Percentiles rank a stretch among this genome's conserved stretches.
These are phyloP conservation scores for Bimastos eiseni DNA, from an alignment of 2,888 invertebrate genomes.

Conservation along the genomic window DNA sequence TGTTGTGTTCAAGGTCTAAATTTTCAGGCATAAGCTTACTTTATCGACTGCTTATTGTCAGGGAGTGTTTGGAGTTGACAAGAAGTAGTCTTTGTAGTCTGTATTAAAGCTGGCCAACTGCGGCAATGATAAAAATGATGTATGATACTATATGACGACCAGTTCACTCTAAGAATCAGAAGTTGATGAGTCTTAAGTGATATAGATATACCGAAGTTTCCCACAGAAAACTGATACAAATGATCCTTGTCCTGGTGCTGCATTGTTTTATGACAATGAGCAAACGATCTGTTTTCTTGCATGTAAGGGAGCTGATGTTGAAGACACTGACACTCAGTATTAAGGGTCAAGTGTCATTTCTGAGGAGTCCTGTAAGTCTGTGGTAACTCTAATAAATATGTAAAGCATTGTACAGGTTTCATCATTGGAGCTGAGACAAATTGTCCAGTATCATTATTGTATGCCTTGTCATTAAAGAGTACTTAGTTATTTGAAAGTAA, in stretches of 20 bases:
- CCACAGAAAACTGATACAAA: neutral
- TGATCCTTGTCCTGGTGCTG: neutral
- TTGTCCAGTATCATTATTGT: too few relatives aligned
- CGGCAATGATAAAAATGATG: neutral
- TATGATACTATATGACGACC: neutral
- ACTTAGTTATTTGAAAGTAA: too few relatives aligned
- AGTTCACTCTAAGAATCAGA: neutral
- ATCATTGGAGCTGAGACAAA: too few relatives aligned
- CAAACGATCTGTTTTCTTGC: neutral
- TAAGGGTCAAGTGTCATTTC: too few relatives aligned
- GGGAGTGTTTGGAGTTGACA: neutral
- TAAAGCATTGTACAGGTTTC: too few relatives aligned
- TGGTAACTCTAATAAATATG: too few relatives aligned
- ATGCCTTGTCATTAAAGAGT: too few relatives aligned
- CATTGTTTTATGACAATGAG: neutral
- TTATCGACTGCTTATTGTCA: neutral
- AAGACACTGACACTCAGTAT: neutral
- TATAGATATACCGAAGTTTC: neutral
- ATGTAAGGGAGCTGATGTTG: neutral
- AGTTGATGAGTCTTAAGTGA: neutral
- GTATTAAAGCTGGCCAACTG: neutral
- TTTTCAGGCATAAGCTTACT: neutral
- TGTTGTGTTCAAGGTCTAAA: neutral
- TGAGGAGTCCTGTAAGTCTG: too few relatives aligned
- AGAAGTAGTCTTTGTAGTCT: neutral